phyloP scores from a whole-genome alignment of 1,140 invertebrate species.

The Nilaparvata lugens region DNA sequence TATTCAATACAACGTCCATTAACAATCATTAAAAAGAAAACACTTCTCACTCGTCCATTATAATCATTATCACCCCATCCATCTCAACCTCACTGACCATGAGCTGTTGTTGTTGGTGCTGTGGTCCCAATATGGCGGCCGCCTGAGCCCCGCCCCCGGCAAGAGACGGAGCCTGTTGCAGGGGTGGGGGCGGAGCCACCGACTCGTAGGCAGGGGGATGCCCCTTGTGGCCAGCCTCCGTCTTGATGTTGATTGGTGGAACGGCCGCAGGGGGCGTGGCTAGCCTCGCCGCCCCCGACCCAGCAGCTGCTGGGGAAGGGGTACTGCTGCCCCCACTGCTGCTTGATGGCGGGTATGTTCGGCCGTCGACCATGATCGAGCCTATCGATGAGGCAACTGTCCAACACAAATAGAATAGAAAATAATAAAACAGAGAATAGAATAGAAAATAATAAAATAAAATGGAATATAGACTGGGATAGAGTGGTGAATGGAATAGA shows the following conservation, averaged over 20 bases:
- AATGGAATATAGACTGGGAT: too few relatives aligned
- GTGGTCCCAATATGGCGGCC: too few relatives aligned
- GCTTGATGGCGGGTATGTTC: slow-evolving; percentile 42
- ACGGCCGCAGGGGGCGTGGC: slow-evolving; percentile 16
- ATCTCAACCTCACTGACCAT: too few relatives aligned
- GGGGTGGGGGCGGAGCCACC: neutral
- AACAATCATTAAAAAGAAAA: too few relatives aligned
- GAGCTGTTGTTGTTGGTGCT: too few relatives aligned
- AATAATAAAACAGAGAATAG: neutral
- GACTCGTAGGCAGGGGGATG: too few relatives aligned
- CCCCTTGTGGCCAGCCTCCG: too few relatives aligned
- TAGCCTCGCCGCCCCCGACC: slow-evolving; percentile 25
- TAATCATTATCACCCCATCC: too few relatives aligned
- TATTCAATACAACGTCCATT: too few relatives aligned
- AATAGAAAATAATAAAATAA: too few relatives aligned
- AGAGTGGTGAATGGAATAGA: slow-evolving; percentile 8
- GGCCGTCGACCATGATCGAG: slow-evolving; percentile 66
- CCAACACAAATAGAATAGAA: slow-evolving; percentile 10
- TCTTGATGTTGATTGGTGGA: neutral
- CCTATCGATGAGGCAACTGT: slow-evolving; percentile 61
- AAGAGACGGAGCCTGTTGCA: slow-evolving; percentile 6
- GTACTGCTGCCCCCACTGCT: slow-evolving; percentile 28
- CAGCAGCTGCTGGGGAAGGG: slow-evolving; percentile 14
- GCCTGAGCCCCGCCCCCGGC: neutral
- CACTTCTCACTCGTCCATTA: too few relatives aligned